Base-by-base conservation (phyloP, 2,888 invertebrate genomes). In the Lapara coniferarum region DNA sequence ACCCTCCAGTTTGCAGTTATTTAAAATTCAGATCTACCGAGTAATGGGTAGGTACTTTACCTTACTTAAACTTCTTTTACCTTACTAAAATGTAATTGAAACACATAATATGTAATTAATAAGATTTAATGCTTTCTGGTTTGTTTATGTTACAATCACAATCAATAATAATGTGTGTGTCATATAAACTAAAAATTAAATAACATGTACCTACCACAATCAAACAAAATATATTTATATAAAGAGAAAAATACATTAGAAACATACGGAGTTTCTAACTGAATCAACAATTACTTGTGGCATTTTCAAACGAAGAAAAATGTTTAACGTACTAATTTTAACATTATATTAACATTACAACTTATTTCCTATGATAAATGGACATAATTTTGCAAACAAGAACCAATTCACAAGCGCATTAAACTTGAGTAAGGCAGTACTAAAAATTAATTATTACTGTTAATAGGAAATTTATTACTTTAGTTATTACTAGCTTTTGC, bases 111-210 rank as follows among this genome's bases (percentile, higher is more conserved):
- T 19, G 55, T 19, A 16, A 19, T 49, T 12, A 63, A 13, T 49
- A 19, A 19, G 52, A 66, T 58, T 57, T 56, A 79, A 82, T 63
- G 49, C 6, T 46, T 49, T 63, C 49, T 63, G 71, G 76, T 91
- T 87, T 90, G 91, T 90, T 91, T 89, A 91, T 87, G 88, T 84
- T 85, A 84, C 85, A 90, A 92, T 92, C 91, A 92, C 91, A 92
- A 87, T 89, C 82, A 72, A 80, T 79, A 77, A 78, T 82, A 63
- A 63, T 63, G 19, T 49, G 16, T 16, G 19, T 63, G 63, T 13
- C 19, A 13, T 55, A 19, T 83, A 77, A 85, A 82, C 89, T 90
- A 90, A 92, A 83, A 91, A 92, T 80, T 90, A 92, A 89, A 87
- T 90, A 92, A 92, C 92, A 88, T 77, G 56, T 55, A 78, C 72